Conservation (phyloP, 2,888 invertebrate genomes). For the Hybos culiciformis region DNA sequence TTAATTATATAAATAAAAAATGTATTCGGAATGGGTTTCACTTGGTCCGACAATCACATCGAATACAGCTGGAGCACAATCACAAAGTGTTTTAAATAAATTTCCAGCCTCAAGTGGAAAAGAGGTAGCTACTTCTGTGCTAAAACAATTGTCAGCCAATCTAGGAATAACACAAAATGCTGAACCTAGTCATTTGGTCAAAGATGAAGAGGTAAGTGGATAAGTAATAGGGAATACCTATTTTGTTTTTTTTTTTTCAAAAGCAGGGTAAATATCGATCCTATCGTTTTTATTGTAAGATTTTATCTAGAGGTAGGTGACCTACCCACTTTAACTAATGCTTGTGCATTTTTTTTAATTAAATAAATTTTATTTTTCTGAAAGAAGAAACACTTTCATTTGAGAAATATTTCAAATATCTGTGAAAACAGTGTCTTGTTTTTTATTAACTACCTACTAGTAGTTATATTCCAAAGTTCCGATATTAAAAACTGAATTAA, state of each 20-base stretch:
- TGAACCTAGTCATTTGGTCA: conserved; percentile 69
- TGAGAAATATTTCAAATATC: no score
- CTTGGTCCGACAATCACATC: conserved; percentile 35
- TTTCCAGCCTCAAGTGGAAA: conserved; percentile 45
- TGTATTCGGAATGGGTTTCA: conserved; percentile 46
- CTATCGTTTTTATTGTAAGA: no score
- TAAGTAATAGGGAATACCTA: not conserved
- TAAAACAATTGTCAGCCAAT: conserved; percentile 45
- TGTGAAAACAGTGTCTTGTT: no score
- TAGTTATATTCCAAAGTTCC: no score
- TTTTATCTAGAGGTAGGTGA: no score
- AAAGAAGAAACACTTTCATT: no score
- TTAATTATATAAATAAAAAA: conserved; percentile 23
- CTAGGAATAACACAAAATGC: conserved; percentile 63
- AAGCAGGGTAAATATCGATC: not conserved
- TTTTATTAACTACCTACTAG: no score
- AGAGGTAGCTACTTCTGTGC: conserved; percentile 47
- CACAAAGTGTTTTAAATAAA: conserved; percentile 44
- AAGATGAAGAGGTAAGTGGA: conserved; percentile 61
- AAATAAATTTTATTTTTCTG: no score
- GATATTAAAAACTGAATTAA: not conserved
- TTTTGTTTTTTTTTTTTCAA: not conserved
- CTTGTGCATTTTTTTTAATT: no score
- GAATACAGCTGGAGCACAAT: conserved; percentile 38
- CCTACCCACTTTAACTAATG: no score